Conservation (phyloP, 1,140 invertebrate species). For the Drosophila athabasca region DNA sequence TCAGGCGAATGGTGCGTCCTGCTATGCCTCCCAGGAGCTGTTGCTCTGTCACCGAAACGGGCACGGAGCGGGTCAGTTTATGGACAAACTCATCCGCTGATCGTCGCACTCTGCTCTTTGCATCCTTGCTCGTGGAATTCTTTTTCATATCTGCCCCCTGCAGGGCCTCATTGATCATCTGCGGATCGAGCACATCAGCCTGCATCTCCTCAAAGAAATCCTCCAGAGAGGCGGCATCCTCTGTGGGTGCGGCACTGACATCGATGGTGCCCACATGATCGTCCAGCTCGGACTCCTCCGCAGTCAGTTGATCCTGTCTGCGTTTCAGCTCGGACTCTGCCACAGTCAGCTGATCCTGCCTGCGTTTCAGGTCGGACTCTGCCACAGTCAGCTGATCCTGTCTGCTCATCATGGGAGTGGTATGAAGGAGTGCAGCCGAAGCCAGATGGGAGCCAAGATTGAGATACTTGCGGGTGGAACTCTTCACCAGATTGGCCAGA, state of each 20-base stretch:
- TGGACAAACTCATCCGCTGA: constrained; percentile 70
- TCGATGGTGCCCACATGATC: constrained; percentile 63
- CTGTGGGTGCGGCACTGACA: constrained; percentile 2
- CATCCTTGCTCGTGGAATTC: neutral
- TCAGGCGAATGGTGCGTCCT: constrained; percentile 65
- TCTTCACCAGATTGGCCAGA: constrained; percentile 86
- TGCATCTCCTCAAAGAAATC: constrained; percentile 74
- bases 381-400: constrained; percentile 47
- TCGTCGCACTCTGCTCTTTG: constrained; percentile 45
- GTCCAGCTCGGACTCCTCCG: constrained; percentile 49
- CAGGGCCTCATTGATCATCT: constrained; percentile 75
- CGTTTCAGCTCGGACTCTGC: constrained; percentile 15
- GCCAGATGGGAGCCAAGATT: constrained; percentile 83
- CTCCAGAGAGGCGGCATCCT: constrained; percentile 33
- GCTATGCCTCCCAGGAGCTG: constrained; percentile 58
- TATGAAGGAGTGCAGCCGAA: constrained; percentile 58
- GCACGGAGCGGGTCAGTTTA: constrained; percentile 70
- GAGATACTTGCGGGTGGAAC: constrained; percentile 82
- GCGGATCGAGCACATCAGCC: constrained; percentile 69
- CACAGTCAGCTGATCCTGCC: constrained; percentile 51
- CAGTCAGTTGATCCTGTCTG: constrained; percentile 51
- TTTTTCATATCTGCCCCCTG: constrained; percentile 14
- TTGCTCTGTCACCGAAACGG: constrained; percentile 65
- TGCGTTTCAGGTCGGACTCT: constrained; percentile 13
- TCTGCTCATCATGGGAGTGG: constrained; percentile 28